Evolutionary conservation across 2,888 invertebrate genomes (phyloP), one percentile per base, ranked within the genome.

Genomic region (Agrochola lota): DNA sequence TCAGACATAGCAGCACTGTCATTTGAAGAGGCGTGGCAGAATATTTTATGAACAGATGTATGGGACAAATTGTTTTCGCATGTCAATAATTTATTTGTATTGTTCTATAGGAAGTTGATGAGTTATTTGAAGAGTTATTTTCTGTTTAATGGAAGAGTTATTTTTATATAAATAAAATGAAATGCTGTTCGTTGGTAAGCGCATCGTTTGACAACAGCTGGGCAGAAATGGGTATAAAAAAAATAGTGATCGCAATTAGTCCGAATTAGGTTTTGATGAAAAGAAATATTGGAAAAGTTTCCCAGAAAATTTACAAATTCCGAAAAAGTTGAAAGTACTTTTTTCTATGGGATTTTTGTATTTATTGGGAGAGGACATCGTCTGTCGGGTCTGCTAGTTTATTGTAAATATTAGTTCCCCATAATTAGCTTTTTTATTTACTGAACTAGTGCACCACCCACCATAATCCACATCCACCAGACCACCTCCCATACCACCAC

Each of bases 21-120:
- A 86, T 87, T 82, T 79, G 40, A 40, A 46, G 30, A 77, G 87
- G 86, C 79, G 85, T 87, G 85, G 67, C 40, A 30, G 76, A 74
- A 83, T 63, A 74, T 40, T 60, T 35, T 74, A 76, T 64, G 59
- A 72, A 66, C 85, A 86, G 69, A 59, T 85, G 87, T 72, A 23
- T 23, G 23, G 12, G 60, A 75, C 60, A 62, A 77, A 79, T 70
- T 2, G 46, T n/a, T 72, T 79, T 85, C 85, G 43, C 80, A 66
- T 84, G 59, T 77, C 60, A 71, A 74, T 84, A 69, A 77, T 66
- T 82, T 49, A 77, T 70, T 76, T 52, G 23, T 49, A 8, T 40
- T 49, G 17, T 69, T 30, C 49, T 15, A 8, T 20, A 40, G n/a
- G 52, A 49, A 40, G 67, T 71, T 67, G 60, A 26, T 66, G n/a